phyloP scores from a whole-genome alignment of 2,797 vertebrate genomes.

The Oryzias sinensis region DNA sequence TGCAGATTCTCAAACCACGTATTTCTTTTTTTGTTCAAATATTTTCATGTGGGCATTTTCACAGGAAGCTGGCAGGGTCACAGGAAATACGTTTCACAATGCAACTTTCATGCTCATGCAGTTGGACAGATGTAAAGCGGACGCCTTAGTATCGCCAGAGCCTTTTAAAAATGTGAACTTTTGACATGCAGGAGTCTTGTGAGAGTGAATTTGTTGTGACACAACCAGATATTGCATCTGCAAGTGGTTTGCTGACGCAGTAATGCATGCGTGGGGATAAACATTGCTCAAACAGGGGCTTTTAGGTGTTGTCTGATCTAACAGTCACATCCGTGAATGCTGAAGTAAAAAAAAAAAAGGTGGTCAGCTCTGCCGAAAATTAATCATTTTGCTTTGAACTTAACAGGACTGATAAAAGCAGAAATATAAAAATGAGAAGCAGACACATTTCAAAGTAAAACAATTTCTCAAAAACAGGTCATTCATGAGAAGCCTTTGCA shows the following conservation, averaged over 20 bases:
- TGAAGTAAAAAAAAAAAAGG: no score
- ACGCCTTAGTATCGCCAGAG: constrained; percentile 11
- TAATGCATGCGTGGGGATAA: neutral
- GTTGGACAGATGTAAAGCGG: constrained; percentile 13
- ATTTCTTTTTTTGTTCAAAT: constrained; percentile 8
- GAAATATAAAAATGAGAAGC: no score
- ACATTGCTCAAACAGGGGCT: constrained; percentile 14
- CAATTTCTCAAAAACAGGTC: no score
- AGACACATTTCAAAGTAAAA: no score
- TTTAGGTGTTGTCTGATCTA: constrained; percentile 17
- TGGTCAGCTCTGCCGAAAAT: no score
- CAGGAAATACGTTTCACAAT: constrained; percentile 75
- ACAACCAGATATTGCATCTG: neutral
- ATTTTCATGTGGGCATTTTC: constrained; percentile 11
- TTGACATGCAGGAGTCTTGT: neutral
- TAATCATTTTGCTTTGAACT: no score
- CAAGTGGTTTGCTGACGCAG: neutral
- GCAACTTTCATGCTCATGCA: constrained; percentile 58
- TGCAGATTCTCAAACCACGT: neutral
- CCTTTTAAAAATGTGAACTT: neutral
- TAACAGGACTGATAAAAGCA: no score
- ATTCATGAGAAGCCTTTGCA: no score
- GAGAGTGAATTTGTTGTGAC: constrained; percentile 19
- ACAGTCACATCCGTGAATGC: neutral
- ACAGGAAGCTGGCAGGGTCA: constrained; percentile 58